Conservation (phyloP, 1,140 invertebrate genomes). For the Capitella teleta region DNA sequence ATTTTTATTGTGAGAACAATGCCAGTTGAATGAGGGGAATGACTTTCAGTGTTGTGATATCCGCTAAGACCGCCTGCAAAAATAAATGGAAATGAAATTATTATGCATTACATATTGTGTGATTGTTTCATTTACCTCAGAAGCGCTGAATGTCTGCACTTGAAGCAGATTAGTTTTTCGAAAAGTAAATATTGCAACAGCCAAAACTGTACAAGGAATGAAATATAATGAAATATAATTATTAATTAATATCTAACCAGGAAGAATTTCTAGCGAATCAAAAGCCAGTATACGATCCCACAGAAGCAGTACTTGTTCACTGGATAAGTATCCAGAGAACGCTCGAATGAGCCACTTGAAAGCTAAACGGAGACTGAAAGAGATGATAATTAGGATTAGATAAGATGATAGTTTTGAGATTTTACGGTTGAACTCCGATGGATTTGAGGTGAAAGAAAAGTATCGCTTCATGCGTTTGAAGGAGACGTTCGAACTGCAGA, state of each 20-base stretch:
- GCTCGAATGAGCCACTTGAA: slow-evolving; percentile 93
- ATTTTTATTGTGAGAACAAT: slow-evolving; percentile 28
- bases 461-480: slow-evolving; percentile 77
- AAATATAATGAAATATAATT: too few species aligned
- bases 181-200: slow-evolving; percentile 80
- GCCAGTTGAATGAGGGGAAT: slow-evolving; percentile 63
- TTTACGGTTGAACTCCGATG: slow-evolving; percentile 82
- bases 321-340: slow-evolving; percentile 83
- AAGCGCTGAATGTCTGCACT: slow-evolving; percentile 68
- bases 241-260: slow-evolving; percentile 40
- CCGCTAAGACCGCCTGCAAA: slow-evolving; percentile 70
- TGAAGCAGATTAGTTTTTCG: slow-evolving; percentile 83
- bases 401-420: too few species aligned
- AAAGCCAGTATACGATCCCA: slow-evolving; percentile 89
- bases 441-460: slow-evolving; percentile 81
- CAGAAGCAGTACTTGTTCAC: slow-evolving; percentile 76
- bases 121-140: slow-evolving; percentile 52
- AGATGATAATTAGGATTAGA: too few species aligned
- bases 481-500: slow-evolving; percentile 75
- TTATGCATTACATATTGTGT: background rate
- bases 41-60: slow-evolving; percentile 78
- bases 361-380: too few species aligned
- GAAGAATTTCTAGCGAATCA: slow-evolving; percentile 77
- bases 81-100: slow-evolving; percentile 10
- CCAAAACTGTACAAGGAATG: slow-evolving; percentile 59